Evolutionary conservation across 1,140 invertebrate genomes (phyloP).

Genomic region (Meloidogyne exigua): DNA sequence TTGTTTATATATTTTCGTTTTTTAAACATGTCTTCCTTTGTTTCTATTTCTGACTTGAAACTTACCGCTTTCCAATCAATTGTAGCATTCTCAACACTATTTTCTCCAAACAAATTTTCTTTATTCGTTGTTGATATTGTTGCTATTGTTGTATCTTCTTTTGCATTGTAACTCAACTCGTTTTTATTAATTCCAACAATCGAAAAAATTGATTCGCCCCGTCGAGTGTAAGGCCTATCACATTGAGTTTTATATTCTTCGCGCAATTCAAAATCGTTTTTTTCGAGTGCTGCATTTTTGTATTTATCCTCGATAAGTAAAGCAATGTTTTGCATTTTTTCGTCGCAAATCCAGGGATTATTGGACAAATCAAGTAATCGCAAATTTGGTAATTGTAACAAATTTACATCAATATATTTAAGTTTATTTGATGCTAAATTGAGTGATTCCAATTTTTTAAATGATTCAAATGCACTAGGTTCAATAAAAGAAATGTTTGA

Average conservation of each 20-base stretch:
- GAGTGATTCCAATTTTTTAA: conserved; percentile 27
- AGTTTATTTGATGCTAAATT: conserved; percentile 34
- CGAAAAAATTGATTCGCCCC: conserved; percentile 38
- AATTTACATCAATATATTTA: conserved; percentile 25
- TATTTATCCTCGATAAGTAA: conserved; percentile 40
- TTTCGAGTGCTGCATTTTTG: conserved; percentile 37
- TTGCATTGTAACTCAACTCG: conserved; percentile 41
- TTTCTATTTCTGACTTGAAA: background rate
- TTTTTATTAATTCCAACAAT: conserved; percentile 21
- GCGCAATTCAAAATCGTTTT: conserved; percentile 35
- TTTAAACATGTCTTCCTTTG: background rate
- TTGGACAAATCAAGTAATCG: conserved; percentile 40
- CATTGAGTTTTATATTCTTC: conserved; percentile 43
- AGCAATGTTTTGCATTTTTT: conserved; percentile 29
- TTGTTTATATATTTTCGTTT: too few species aligned
- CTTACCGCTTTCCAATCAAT: conserved; percentile 46
- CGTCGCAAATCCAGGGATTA: conserved; percentile 53
- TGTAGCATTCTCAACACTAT: conserved; percentile 40
- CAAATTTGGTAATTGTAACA: conserved; percentile 29
- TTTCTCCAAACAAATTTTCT: conserved; percentile 5
- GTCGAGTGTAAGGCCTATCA: conserved; percentile 39
- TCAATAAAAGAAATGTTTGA: conserved; percentile 43
- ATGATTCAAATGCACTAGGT: conserved; percentile 16
- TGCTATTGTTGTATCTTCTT: conserved; percentile 44
- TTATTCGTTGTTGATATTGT: conserved; percentile 13